phyloP scores from a whole-genome alignment of 2,888 invertebrate species.

The Eulithis prunata region DNA sequence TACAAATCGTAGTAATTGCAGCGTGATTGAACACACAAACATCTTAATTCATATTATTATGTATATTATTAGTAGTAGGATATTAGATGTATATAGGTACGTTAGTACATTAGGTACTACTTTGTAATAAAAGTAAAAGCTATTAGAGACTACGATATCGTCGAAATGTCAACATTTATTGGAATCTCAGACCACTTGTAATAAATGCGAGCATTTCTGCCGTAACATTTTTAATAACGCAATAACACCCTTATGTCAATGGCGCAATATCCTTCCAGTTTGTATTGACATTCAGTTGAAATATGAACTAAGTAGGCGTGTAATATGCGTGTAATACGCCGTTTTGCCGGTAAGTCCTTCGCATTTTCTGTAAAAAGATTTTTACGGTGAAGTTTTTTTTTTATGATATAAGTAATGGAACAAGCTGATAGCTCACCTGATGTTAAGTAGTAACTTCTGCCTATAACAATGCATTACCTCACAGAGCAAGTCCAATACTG shows the following conservation, averaged over 20 bases:
- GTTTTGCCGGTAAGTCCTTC: background rate
- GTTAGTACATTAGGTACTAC: too few species aligned
- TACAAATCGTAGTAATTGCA: too few species aligned
- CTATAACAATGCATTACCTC: too few species aligned
- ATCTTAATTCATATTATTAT: too few species aligned
- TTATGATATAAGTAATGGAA: too few species aligned
- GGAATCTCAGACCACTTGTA: conserved; percentile 4
- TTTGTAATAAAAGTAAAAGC: background rate
- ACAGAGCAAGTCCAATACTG: too few species aligned
- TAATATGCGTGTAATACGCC: background rate
- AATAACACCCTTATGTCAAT: conserved; percentile 13
- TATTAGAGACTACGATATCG: conserved; percentile 1
- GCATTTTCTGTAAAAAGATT: conserved; percentile 1
- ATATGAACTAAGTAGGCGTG: conserved; percentile 4
- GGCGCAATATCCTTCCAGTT: conserved; percentile 16
- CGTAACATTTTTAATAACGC: background rate
- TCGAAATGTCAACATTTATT: background rate
- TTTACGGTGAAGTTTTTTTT: background rate
- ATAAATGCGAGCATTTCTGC: conserved; percentile 8
- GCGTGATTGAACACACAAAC: too few species aligned
- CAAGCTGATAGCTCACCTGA: too few species aligned
- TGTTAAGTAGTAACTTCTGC: too few species aligned
- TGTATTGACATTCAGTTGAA: conserved; percentile 23
- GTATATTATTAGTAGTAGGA: too few species aligned
- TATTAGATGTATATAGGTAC: too few species aligned